phyloP scores from a whole-genome alignment of 2,797 vertebrate species.

The Rhinoraja longicauda region DNA sequence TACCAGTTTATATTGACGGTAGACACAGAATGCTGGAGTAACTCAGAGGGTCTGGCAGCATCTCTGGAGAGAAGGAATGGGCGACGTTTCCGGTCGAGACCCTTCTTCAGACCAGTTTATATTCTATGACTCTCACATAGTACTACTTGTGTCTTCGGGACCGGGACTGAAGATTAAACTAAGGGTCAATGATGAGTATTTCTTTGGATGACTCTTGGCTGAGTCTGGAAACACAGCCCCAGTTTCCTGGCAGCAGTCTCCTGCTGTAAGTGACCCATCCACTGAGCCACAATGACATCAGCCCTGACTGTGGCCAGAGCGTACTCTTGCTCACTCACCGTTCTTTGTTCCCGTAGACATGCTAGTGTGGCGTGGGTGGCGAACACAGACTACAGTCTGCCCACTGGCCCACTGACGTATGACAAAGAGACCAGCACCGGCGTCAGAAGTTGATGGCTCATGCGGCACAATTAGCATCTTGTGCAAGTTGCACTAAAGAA shows the following conservation, averaged over 20 bases:
- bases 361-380: neutral
- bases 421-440: neutral
- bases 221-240: neutral
- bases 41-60: no score
- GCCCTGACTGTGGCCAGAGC: neutral
- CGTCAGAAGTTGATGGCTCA: neutral
- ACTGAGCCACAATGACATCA: neutral
- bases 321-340: neutral
- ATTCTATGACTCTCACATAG: neutral
- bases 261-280: neutral
- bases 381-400: no score
- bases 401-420: neutral
- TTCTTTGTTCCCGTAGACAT: neutral
- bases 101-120: no score
- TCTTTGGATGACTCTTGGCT: neutral
- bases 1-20: no score
- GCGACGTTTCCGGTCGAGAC: no score
- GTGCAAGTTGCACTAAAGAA: neutral
- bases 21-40: no score
- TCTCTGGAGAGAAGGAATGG: no score
- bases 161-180: neutral
- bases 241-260: neutral
- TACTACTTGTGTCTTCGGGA: neutral
- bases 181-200: neutral
- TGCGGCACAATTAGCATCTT: neutral